Conservation (phyloP, 2,113 vertebrate species). For the Notarius lentiginosus region DNA sequence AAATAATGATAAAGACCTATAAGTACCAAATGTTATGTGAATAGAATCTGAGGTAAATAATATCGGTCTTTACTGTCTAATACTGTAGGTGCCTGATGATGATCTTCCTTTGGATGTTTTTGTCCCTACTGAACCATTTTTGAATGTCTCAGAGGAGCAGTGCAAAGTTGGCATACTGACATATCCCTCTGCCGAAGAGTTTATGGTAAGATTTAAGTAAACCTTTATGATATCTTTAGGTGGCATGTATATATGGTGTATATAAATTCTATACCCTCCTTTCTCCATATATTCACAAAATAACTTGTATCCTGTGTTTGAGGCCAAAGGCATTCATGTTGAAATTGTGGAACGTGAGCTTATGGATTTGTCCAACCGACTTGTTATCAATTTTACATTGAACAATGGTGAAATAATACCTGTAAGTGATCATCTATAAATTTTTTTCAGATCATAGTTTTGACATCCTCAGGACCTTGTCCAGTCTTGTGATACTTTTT, state of each 20-base stretch:
- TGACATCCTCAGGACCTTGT: not conserved
- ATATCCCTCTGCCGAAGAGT: constrained; percentile 43
- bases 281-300: constrained; percentile 39
- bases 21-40: not conserved
- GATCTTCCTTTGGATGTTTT: not conserved
- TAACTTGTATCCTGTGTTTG: not conserved
- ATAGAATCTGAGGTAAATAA: not conserved
- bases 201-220: constrained; percentile 53
- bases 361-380: not conserved
- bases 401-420: constrained; percentile 1
- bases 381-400: not conserved
- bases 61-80: not conserved
- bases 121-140: constrained; percentile 54
- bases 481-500: not conserved
- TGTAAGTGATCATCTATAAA: constrained; percentile 22
- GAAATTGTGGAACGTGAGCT: constrained; percentile 14
- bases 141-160: not conserved
- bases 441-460: not conserved
- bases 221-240: not conserved
- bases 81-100: constrained; percentile 1
- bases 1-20: not conserved
- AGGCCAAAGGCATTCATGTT: constrained; percentile 57
- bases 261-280: not conserved
- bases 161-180: constrained; percentile 52
- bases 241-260: not conserved